phyloP scores from a whole-genome alignment of 2,888 invertebrate genomes.

The Leucoptera coffeella region DNA sequence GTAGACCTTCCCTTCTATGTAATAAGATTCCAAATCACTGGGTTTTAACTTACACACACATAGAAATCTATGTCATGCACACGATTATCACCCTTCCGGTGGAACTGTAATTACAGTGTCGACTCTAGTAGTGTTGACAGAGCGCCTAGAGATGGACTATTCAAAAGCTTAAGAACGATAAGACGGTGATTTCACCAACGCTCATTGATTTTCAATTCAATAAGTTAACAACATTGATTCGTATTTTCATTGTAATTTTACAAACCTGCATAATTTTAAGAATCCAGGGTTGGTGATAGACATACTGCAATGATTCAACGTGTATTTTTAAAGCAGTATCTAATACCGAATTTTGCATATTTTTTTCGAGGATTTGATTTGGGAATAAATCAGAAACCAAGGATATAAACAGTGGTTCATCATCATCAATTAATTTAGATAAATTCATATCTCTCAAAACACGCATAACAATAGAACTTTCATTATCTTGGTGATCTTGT shows the following conservation, averaged over 20 bases:
- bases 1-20: too few relatives aligned
- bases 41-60: too few relatives aligned
- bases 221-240: neutral
- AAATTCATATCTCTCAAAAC: constrained; percentile 97
- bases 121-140: too few relatives aligned
- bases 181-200: too few relatives aligned
- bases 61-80: too few relatives aligned
- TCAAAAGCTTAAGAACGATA: too few relatives aligned
- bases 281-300: constrained; percentile 93
- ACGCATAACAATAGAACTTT: constrained; percentile 94
- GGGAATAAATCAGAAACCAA: constrained; percentile 94
- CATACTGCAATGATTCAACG: constrained; percentile 71
- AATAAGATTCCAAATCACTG: too few relatives aligned
- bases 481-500: constrained; percentile 69
- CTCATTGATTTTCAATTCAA: too few relatives aligned
- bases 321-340: constrained; percentile 84
- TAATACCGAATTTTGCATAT: constrained; percentile 72
- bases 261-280: constrained; percentile 84
- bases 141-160: too few relatives aligned
- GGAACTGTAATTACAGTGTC: too few relatives aligned
- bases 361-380: constrained; percentile 59
- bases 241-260: constrained; percentile 1
- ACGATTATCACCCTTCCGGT: too few relatives aligned
- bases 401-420: constrained; percentile 95
- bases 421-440: constrained; percentile 94